Evolutionary conservation across 1,140 invertebrate genomes (phyloP).

Genomic region (Drosophila baimaii): DNA sequence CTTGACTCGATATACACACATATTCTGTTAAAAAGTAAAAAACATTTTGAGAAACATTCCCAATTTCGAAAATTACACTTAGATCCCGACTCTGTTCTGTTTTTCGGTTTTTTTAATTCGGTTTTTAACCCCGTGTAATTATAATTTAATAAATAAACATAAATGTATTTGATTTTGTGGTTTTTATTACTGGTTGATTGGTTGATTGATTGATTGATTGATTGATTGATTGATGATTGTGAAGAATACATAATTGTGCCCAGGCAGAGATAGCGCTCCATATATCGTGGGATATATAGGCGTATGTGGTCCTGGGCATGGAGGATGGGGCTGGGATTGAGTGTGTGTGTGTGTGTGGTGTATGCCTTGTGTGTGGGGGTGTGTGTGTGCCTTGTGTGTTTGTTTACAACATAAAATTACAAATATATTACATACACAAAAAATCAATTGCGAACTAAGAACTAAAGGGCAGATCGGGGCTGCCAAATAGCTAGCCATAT

Average conservation of each 20-base stretch:
- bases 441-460: conserved; percentile 75
- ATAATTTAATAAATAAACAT: conserved; percentile 52
- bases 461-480: conserved; percentile 73
- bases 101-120: conserved; percentile 28
- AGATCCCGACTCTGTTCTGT: conserved; percentile 23
- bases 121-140: conserved; percentile 41
- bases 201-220: conserved; percentile 37
- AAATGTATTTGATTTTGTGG: conserved; percentile 32
- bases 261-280: conserved; percentile 20
- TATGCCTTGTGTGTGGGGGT: neutral
- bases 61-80: conserved; percentile 28
- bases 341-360: neutral
- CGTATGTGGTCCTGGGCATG: conserved; percentile 14
- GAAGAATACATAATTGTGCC: conserved; percentile 52
- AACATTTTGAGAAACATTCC: conserved; percentile 23
- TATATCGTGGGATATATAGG: conserved; percentile 34
- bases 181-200: conserved; percentile 54
- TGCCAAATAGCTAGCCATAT: conserved; percentile 76
- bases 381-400: conserved; percentile 1
- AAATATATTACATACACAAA: conserved; percentile 62
- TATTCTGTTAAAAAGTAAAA: too few species aligned
- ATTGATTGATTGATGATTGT: conserved; percentile 41
- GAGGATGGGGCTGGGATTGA: conserved; percentile 29
- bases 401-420: conserved; percentile 64
- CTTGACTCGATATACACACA: neutral